These are phyloP conservation scores for Patagioenas fasciata DNA, from an alignment of 2,113 vertebrate genomes.

Conservation along the genomic window DNA sequence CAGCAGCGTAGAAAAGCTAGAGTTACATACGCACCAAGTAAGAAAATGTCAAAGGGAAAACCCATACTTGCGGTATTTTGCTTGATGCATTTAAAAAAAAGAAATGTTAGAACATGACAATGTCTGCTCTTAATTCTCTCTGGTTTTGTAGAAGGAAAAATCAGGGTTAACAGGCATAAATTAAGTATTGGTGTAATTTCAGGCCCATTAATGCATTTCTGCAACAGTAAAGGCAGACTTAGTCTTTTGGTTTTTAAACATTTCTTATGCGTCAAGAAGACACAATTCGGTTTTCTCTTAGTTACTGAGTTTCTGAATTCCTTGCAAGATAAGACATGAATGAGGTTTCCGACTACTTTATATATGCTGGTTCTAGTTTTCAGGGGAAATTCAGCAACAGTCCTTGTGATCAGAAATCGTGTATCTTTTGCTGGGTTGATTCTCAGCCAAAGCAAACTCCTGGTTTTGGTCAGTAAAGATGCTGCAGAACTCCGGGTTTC, in stretches of 20 bases:
- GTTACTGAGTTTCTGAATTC: background rate
- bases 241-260: background rate
- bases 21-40: background rate
- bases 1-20: background rate
- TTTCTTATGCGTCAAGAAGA: background rate
- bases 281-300: background rate
- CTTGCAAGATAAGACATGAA: background rate
- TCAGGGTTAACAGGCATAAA: background rate
- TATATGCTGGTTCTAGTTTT: background rate
- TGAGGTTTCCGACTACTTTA: background rate
- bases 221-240: background rate
- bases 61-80: background rate
- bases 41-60: slow-evolving; percentile 21
- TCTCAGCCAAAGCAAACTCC: background rate
- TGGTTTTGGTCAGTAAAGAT: background rate
- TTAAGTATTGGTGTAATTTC: background rate
- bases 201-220: background rate
- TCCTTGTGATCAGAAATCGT: background rate
- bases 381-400: background rate
- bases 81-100: background rate
- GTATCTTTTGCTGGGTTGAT: background rate
- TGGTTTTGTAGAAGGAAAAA: background rate
- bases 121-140: background rate
- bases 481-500: background rate
- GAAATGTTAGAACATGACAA: background rate